Base-by-base conservation (phyloP, 2,888 invertebrate species). In the Agrochola lychnidis region DNA sequence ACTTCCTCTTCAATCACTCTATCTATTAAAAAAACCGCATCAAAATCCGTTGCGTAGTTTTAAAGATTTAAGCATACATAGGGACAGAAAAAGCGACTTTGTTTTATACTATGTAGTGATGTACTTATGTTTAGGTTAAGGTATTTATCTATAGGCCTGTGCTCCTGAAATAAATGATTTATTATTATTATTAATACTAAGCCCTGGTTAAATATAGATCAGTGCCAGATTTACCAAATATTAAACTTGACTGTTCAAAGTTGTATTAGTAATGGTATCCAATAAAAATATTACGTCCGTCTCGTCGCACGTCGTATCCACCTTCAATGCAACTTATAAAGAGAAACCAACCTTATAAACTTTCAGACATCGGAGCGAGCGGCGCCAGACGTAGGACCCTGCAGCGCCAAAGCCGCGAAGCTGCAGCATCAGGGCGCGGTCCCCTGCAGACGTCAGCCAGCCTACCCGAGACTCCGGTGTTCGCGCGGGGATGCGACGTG, bases 381-480 rank as follows among this genome's bases (percentile, higher is more conserved):
- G 96, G 97, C 0, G 96, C 96, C 2, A 93, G 97, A 22, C 95
- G 97, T 0, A 93, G 97, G 45, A 97, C 97, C 4, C 90, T 97
- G 53, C 97, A 97, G 87, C 95, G 97, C 51, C 97, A 97, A 81
- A 94, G 90, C 81, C 94, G 96, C 48, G 97, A 97, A 30, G 81
- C 91, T 6, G 91, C 91, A 7, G 90, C 90, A 0, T 88, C 89
- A 0, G 97, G 97, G 64, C 97, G 98, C 70, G 98, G 98, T 68
- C 97, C 97, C 83, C 92, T 98, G 93, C 98, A 98, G 94, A 98
- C 98, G 6, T 98, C 98, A 0, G 98, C 98, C 87, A 98, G 98
- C 90, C 96, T 98, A 78, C 98, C 98, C n/a, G 98, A 98, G 95
- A 98, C 98, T 1, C 98, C 98, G 0, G 98, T 98, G 81, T 98